phyloP scores from a whole-genome alignment of 2,888 invertebrate species.

The Yponomeuta malinellus region DNA sequence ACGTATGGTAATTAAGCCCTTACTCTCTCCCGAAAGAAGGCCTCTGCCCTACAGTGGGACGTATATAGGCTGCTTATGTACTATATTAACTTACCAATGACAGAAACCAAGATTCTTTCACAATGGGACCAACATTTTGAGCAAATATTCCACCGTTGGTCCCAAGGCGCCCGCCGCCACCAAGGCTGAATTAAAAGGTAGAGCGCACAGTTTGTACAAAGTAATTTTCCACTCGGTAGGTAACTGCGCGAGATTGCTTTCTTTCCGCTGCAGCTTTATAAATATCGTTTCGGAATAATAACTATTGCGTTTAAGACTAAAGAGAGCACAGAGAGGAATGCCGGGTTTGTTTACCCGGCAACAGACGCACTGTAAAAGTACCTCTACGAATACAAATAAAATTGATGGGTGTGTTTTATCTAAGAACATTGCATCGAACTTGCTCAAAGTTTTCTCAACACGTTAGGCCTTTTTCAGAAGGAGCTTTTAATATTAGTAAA shows the following conservation, averaged over 20 bases:
- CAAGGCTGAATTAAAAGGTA: not conserved
- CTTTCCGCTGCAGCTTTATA: not conserved
- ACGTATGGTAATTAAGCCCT: no score
- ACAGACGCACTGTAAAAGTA: no score
- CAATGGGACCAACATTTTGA: not conserved
- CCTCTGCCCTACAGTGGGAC: no score
- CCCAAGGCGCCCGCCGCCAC: not conserved
- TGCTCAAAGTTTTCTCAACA: no score
- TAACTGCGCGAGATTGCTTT: not conserved
- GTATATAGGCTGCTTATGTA: no score
- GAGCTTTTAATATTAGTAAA: no score
- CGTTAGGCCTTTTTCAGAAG: no score
- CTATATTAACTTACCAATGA: no score
- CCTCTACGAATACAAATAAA: no score
- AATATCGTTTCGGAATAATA: not conserved
- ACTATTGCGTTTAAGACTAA: not conserved
- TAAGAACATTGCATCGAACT: no score
- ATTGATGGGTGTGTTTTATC: not conserved
- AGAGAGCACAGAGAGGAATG: not conserved
- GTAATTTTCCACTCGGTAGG: conserved; percentile 1
- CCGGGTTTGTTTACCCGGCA: not conserved
- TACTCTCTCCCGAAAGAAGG: no score
- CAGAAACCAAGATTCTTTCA: no score
- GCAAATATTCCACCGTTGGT: not conserved
- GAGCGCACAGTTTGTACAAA: not conserved